Evolutionary conservation across 1,140 invertebrate genomes (phyloP).

Genomic region (Ericerus pela): DNA sequence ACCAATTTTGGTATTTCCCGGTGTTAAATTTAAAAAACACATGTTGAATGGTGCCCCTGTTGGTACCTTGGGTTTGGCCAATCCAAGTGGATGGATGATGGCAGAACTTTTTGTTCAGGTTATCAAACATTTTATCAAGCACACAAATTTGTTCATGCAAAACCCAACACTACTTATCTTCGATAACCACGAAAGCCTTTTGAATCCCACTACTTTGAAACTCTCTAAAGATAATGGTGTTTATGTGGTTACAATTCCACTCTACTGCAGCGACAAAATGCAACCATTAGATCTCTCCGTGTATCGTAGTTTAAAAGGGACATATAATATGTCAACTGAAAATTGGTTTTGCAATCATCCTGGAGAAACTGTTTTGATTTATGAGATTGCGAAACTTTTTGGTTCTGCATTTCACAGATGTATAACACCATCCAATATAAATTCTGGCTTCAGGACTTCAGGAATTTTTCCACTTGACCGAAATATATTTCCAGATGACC

Average conservation of each 20-base stretch:
- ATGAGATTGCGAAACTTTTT: slow-evolving; percentile 22
- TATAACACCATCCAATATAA: slow-evolving; percentile 23
- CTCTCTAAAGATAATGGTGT: slow-evolving; percentile 26
- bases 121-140: slow-evolving; percentile 29
- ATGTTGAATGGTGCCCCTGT: slow-evolving; percentile 27
- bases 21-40: slow-evolving; percentile 23
- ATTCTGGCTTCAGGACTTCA: slow-evolving; percentile 21
- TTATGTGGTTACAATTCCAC: slow-evolving; percentile 29
- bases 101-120: slow-evolving; percentile 30
- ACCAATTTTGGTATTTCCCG: slow-evolving; percentile 29
- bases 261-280: slow-evolving; percentile 31
- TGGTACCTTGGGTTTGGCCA: slow-evolving; percentile 31
- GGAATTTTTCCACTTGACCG: slow-evolving; percentile 30
- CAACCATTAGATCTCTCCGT: slow-evolving; percentile 34
- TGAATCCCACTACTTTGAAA: slow-evolving; percentile 19
- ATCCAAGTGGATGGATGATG: slow-evolving; percentile 35
- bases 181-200: slow-evolving; percentile 24
- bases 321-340: slow-evolving; percentile 17
- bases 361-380: slow-evolving; percentile 26
- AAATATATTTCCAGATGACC: slow-evolving; percentile 28
- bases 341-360: slow-evolving; percentile 26
- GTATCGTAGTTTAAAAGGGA: slow-evolving; percentile 30
- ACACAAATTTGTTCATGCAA: slow-evolving; percentile 20
- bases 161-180: slow-evolving; percentile 1
- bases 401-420: slow-evolving; percentile 21